Percentiles rank a stretch among this genome's conserved stretches.
phyloP scores from a whole-genome alignment of 2,888 invertebrate species.

The Axea sp. region DNA sequence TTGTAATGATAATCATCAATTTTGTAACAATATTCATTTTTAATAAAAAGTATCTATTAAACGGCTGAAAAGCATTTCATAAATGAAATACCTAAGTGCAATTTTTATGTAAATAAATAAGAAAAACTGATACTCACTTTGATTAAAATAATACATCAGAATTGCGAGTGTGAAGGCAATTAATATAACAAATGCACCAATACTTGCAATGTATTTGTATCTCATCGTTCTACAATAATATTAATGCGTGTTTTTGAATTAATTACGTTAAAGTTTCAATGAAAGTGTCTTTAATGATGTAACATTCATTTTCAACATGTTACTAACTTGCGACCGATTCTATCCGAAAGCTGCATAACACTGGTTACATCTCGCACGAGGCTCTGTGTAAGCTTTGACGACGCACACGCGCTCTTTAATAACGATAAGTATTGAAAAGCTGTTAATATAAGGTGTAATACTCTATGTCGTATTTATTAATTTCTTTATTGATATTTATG shows the following conservation, averaged over 20 bases:
- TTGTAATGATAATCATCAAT: no score
- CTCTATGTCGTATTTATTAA: neutral
- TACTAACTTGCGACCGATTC: conserved; percentile 41
- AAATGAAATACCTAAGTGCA: no score
- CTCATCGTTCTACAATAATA: conserved; percentile 66
- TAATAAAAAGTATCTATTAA: no score
- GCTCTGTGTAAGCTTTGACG: conserved; percentile 31
- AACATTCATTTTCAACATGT: conserved; percentile 4
- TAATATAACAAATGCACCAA: conserved; percentile 71
- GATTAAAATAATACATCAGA: conserved; percentile 76
- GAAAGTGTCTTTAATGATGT: no score
- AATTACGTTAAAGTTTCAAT: no score
- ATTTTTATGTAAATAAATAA: no score
- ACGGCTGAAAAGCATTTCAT: no score
- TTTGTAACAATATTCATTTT: no score
- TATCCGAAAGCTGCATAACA: conserved; percentile 44
- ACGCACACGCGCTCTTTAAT: conserved; percentile 65
- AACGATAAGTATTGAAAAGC: no score
- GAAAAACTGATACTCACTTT: conserved; percentile 75
- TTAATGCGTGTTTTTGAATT: no score
- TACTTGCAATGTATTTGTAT: conserved; percentile 70
- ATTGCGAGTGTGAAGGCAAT: conserved; percentile 69
- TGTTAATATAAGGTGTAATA: conserved; percentile 9
- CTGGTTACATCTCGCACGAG: conserved; percentile 47
- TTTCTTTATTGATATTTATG: no score